These are phyloP conservation scores for Lethenteron reissneri DNA, from an alignment of 2,113 vertebrate species.

Conservation along the genomic window DNA sequence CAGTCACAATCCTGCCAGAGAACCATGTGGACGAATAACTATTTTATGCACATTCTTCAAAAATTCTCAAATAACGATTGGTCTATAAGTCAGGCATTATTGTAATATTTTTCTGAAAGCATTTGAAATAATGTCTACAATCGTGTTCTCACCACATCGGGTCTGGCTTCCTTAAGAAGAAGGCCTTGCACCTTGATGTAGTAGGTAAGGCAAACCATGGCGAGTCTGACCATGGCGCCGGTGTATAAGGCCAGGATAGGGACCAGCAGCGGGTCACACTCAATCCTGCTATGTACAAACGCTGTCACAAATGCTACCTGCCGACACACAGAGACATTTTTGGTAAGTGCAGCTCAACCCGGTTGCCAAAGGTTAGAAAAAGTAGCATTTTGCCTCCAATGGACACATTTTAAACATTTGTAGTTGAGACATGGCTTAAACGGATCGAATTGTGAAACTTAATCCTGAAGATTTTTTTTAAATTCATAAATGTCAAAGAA, in stretches of 20 bases:
- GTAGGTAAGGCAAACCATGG: conserved; percentile 65
- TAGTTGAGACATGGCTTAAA: too few relatives aligned
- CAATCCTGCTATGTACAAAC: conserved; percentile 75
- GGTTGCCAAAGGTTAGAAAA: not conserved
- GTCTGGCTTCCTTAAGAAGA: conserved; percentile 63
- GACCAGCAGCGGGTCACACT: conserved; percentile 80
- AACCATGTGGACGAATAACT: conserved; percentile 2
- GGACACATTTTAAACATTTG: too few relatives aligned
- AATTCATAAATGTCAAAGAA: too few relatives aligned
- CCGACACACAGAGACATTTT: too few relatives aligned
- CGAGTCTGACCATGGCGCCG: conserved; percentile 76
- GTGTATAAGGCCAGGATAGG: conserved; percentile 86
- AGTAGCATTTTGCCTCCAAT: not conserved
- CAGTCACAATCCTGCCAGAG: conserved; percentile 14
- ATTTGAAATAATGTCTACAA: too few relatives aligned
- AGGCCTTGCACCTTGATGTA: conserved; percentile 74
- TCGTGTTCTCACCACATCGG: conserved; percentile 26
- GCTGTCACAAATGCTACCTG: conserved; percentile 89
- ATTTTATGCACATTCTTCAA: not conserved
- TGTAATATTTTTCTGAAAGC: too few relatives aligned
- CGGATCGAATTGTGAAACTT: too few relatives aligned
- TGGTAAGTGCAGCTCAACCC: too few relatives aligned
- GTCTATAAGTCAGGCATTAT: too few relatives aligned
- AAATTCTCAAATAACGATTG: too few relatives aligned
- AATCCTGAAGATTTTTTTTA: too few relatives aligned